These are phyloP conservation scores for Tribolium castaneum DNA, from an alignment of 1,140 invertebrate species.

Conservation along the genomic window DNA sequence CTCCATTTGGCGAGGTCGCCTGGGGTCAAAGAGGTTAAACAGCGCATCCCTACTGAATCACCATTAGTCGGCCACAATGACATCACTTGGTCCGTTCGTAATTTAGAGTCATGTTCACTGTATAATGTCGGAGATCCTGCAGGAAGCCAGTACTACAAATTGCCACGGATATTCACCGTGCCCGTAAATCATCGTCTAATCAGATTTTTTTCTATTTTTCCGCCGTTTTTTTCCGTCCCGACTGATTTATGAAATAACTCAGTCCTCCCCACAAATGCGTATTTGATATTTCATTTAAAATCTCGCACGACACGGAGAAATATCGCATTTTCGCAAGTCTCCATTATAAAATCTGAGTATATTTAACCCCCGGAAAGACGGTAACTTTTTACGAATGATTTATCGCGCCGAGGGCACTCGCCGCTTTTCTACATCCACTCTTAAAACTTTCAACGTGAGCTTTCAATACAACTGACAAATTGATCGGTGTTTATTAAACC, in stretches of 20 bases:
- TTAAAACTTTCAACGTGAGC: conserved; percentile 30
- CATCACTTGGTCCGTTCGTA: conserved; percentile 34
- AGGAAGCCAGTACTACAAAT: conserved; percentile 27
- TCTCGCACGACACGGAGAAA: not conserved
- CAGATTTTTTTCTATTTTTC: conserved; percentile 32
- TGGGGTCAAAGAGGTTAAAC: conserved; percentile 38
- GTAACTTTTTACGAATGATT: conserved; percentile 29
- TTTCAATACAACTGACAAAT: conserved; percentile 34
- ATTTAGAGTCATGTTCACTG: conserved; percentile 26
- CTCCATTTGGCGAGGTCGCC: conserved; percentile 30
- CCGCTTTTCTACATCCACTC: not conserved
- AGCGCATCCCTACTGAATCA: conserved; percentile 40
- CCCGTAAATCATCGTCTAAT: conserved; percentile 28
- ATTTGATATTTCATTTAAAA: conserved; percentile 21
- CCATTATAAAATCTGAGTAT: conserved; percentile 28
- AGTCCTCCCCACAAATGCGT: conserved; percentile 7
- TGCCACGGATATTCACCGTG: conserved; percentile 21
- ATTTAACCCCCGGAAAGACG: conserved; percentile 3
- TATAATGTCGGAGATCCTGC: conserved; percentile 24
- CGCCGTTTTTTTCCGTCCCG: not conserved
- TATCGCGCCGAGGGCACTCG: not conserved
- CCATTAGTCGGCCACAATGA: conserved; percentile 38
- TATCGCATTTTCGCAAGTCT: not conserved
- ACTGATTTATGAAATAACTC: conserved; percentile 33
- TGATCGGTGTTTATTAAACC: conserved; percentile 34